phyloP scores from a whole-genome alignment of 2,888 invertebrate genomes.

The Morpho helenor region DNA sequence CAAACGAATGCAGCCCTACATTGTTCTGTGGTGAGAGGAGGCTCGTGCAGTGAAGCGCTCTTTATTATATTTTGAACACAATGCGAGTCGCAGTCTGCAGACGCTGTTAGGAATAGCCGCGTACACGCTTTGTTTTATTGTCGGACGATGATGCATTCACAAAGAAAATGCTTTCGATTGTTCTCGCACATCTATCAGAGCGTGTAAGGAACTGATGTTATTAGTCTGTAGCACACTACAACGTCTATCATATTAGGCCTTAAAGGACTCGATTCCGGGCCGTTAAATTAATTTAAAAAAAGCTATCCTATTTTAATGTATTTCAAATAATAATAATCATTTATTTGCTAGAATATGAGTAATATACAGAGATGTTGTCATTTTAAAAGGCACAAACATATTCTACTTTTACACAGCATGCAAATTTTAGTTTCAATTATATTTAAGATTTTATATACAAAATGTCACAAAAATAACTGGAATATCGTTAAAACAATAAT shows the following conservation, averaged over 20 bases:
- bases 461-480: no score
- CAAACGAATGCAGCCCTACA: background rate
- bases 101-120: slow-evolving; percentile 35
- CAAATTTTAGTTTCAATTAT: no score
- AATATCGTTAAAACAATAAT: no score
- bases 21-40: slow-evolving; percentile 29
- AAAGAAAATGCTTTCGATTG: slow-evolving; percentile 23
- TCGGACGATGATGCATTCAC: slow-evolving; percentile 19
- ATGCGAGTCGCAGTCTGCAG: slow-evolving; percentile 35
- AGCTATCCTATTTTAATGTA: background rate
- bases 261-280: no score
- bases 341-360: no score
- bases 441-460: no score
- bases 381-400: no score
- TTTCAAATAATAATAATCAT: no score
- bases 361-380: no score
- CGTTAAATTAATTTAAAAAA: no score
- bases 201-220: slow-evolving; percentile 11
- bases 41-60: slow-evolving; percentile 47
- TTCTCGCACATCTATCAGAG: slow-evolving; percentile 19
- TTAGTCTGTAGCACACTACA: slow-evolving; percentile 38
- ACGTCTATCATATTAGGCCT: slow-evolving; percentile 12
- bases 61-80: slow-evolving; percentile 53
- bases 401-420: no score
- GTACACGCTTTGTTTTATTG: slow-evolving; percentile 21